Evolutionary conservation across 2,113 vertebrate species (phyloP), one percentile per base, ranked within the genome.

Genomic region (Lasiurus cinereus): DNA sequence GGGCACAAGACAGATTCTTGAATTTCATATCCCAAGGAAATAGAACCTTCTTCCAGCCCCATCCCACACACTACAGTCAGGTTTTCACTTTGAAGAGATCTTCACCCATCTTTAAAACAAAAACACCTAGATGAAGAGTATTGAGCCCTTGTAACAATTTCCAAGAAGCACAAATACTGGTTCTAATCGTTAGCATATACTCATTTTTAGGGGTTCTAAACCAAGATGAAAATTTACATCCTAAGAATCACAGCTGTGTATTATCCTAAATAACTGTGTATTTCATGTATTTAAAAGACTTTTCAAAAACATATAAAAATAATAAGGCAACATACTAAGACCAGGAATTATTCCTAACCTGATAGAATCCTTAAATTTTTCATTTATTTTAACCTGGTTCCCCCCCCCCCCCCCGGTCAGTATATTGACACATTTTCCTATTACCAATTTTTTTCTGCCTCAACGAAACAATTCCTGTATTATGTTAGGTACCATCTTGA

Each of bases 121-220:
- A 83, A 77, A 50, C 16, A 93, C 33, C 12, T 59, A 52, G 18
- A 5, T 48, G 9, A 72, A 62, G 39, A 39, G 22, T 6, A 46
- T 27, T 43, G 50, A 36, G 31, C 3, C 72, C 77, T 56, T 83
- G 13, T 72, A 66, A 90, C 18, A 16, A 66, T 22, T 59, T 82
- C 64, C 22, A 84, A 79, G 50, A 77, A 94, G 31, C 24, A 64
- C 74, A 33, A 70, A 29, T 54, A 93, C 6, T 39, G 15, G 12
- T 56, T 84, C 62, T 86, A n/a, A 73, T 62, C 59, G 74, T 80
- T 21, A 74, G 21, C 59, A 62, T 66, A 46, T 5, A 80, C 19
- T 74, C 43, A 46, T 39, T 93, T 90, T 88, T 43, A 64, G 18
- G 13, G 29, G 24, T 66, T 90, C 27, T 88, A 88, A 93, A 64